A percentile compares a stretch with the other conserved stretches of the same genome.
Evolutionary conservation across 1,140 invertebrate species (phyloP).

Genomic region (Brachionus rotundiformis): DNA sequence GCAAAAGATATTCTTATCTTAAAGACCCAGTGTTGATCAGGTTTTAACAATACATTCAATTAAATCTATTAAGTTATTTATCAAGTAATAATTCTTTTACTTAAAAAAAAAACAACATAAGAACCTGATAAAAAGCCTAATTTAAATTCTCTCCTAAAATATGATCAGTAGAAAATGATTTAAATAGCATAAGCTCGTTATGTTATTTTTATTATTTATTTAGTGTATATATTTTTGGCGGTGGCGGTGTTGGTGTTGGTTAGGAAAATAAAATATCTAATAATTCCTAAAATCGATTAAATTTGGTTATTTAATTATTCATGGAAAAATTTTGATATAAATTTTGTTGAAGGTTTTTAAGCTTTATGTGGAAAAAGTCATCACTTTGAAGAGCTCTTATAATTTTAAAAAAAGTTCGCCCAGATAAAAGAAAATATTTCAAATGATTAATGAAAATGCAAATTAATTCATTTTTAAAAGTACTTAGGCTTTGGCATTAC

Average conservation of each 20-base stretch:
- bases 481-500: background rate
- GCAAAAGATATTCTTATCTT: background rate
- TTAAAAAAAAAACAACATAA: background rate
- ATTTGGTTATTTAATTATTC: background rate
- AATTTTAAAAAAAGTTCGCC: background rate
- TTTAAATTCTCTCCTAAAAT: background rate
- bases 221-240: too few species aligned
- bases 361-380: background rate
- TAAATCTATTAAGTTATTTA: background rate
- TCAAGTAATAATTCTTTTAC: background rate
- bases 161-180: background rate
- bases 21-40: background rate
- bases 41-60: background rate
- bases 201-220: background rate
- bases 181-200: background rate
- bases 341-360: background rate
- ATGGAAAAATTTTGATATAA: background rate
- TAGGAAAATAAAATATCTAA: too few species aligned
- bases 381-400: background rate
- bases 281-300: background rate
- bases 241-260: too few species aligned
- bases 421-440: background rate
- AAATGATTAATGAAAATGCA: constrained; percentile 46
- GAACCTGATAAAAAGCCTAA: background rate
- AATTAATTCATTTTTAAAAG: constrained; percentile 23